phyloP scores from a whole-genome alignment of 2,113 vertebrate genomes.

The Cardinalis cardinalis region DNA sequence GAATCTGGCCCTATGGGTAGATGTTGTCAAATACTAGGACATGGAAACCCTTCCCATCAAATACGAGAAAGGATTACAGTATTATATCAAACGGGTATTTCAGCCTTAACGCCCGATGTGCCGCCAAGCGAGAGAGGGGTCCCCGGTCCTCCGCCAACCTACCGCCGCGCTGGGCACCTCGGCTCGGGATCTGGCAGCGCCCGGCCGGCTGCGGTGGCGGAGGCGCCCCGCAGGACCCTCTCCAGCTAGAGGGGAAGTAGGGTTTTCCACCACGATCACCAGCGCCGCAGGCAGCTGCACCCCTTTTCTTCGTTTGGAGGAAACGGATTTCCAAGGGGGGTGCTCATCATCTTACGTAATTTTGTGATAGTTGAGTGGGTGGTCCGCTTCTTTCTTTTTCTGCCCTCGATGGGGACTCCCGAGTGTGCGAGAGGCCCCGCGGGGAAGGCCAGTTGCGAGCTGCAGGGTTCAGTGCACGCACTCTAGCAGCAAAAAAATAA shows the following conservation, averaged over 20 bases:
- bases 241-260: fast-evolving
- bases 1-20: conserved; percentile 69
- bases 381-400: neutral
- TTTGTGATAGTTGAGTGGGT: neutral
- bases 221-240: neutral
- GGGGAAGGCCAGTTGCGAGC: no score
- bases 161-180: neutral
- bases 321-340: neutral
- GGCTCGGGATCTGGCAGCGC: neutral
- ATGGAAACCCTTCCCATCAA: conserved; percentile 73
- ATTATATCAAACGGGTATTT: conserved; percentile 67
- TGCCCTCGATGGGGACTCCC: neutral
- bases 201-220: no score
- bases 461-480: neutral
- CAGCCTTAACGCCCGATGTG: conserved; percentile 47
- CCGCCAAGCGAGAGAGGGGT: conserved; percentile 55
- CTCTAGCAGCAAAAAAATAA: neutral
- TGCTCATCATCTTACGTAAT: fast-evolving
- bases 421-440: neutral
- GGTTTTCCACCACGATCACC: neutral
- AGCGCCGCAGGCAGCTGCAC: neutral
- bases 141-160: neutral
- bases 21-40: conserved; percentile 78
- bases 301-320: neutral
- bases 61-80: conserved; percentile 71